These are phyloP conservation scores for Prionchulus punctatus DNA, from an alignment of 2,888 invertebrate species.

Conservation along the genomic window DNA sequence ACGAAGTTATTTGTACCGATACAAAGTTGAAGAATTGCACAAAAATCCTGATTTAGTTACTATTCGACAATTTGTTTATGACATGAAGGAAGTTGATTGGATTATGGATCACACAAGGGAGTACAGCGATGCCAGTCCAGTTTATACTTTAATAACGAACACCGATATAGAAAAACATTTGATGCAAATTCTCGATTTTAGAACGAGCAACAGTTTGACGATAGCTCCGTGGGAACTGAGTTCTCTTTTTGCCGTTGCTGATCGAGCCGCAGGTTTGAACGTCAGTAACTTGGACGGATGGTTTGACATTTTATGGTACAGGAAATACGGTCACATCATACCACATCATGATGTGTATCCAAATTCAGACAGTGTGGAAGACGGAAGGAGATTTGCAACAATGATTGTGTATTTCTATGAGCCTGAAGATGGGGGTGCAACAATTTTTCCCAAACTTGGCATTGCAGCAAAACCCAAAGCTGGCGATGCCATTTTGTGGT, in stretches of 20 bases:
- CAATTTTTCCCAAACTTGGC: conserved; percentile 19
- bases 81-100: not conserved
- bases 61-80: not conserved
- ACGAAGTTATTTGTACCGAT: not conserved
- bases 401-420: conserved; percentile 1
- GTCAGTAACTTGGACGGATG: not conserved
- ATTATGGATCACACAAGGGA: not conserved
- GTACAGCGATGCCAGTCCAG: not conserved
- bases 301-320: not conserved
- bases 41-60: not conserved
- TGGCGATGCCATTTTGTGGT: conserved; percentile 24
- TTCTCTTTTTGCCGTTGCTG: not conserved
- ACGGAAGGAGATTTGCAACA: not conserved
- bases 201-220: not conserved
- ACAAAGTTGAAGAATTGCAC: not conserved
- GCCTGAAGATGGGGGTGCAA: conserved; percentile 14
- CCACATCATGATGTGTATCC: conserved; percentile 5
- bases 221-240: not conserved
- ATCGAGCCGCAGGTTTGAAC: not conserved
- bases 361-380: not conserved
- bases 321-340: not conserved
- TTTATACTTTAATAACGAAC: not conserved
- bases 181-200: not conserved
- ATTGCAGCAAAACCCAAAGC: conserved; percentile 15
- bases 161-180: not conserved